Evolutionary conservation across 1,140 invertebrate species (phyloP).

Genomic region (Ceratina japonica): DNA sequence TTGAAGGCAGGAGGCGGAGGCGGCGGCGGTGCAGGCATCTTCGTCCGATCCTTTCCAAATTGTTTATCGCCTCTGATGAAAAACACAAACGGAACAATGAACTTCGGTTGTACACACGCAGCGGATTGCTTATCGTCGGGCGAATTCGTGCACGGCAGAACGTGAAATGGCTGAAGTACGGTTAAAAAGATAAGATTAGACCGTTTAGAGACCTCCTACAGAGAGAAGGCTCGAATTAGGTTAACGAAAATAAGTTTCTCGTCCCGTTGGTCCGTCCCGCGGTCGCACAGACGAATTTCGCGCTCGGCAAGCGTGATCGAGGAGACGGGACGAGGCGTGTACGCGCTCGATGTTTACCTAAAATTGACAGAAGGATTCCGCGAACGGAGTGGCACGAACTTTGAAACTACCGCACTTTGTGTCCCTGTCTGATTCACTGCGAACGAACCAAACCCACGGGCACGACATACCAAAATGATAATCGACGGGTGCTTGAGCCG

Average conservation of each 20-base stretch:
- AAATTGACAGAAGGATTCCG: conserved; percentile 2
- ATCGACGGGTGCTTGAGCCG: background rate
- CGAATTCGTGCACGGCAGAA: background rate
- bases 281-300: background rate
- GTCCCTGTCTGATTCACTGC: conserved; percentile 22
- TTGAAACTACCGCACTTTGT: conserved; percentile 42
- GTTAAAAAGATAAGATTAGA: conserved; percentile 44
- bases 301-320: background rate
- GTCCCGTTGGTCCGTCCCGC: background rate
- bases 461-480: conserved; percentile 33
- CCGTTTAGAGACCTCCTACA: conserved; percentile 13
- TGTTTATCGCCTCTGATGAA: background rate
- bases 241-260: conserved; percentile 30
- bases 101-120: background rate
- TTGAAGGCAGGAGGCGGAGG: conserved; percentile 80
- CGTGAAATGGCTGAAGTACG: conserved; percentile 12
- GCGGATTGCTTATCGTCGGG: background rate
- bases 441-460: conserved; percentile 18
- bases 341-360: conserved; percentile 20
- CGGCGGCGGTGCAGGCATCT: conserved; percentile 83
- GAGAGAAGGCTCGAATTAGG: conserved; percentile 17
- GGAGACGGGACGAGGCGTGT: background rate
- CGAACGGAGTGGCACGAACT: background rate
- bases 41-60: conserved; percentile 46
- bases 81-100: background rate